Conservation (phyloP, 35 echinoderm and acorn worm genomes). For the Apostichopus japonicus region DNA sequence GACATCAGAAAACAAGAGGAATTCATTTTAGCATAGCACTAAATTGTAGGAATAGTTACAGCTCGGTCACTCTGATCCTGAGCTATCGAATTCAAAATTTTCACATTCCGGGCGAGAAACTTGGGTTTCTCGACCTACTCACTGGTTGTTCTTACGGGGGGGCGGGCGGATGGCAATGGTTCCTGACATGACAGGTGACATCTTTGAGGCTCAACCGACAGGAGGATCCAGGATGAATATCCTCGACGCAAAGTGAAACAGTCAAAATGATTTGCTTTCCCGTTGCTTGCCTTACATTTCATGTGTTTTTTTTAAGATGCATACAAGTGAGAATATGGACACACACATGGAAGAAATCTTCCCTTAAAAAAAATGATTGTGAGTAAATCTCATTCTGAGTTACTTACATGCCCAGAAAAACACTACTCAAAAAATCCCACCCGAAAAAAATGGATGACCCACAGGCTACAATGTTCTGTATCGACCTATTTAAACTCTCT, state of each 20-base stretch:
- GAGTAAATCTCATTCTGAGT: not conserved
- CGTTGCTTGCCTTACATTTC: conserved; percentile 20
- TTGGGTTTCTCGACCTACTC: not conserved
- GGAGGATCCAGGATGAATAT: conserved; percentile 49
- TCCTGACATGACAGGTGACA: conserved; percentile 53
- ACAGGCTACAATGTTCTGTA: too few relatives aligned
- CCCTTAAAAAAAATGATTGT: not conserved
- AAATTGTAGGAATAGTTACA: too few relatives aligned
- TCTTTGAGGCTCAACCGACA: conserved; percentile 37
- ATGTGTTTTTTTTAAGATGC: not conserved
- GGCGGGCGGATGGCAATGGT: conserved; percentile 44
- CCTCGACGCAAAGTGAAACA: conserved; percentile 61
- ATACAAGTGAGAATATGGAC: not conserved
- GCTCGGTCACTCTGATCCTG: too few relatives aligned
- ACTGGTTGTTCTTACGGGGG: not conserved
- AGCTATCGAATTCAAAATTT: too few relatives aligned
- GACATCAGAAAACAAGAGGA: too few relatives aligned
- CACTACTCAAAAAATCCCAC: too few relatives aligned
- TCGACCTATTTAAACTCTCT: too few relatives aligned
- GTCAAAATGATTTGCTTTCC: conserved; percentile 52
- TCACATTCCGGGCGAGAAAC: not conserved
- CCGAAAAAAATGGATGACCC: too few relatives aligned
- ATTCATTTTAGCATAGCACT: too few relatives aligned
- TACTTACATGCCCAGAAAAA: conserved; percentile 4
- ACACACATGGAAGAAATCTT: not conserved